Evolutionary conservation across 1,140 invertebrate genomes (phyloP), one percentile per base, ranked within the genome.

Genomic region (Conus ventricosus): DNA sequence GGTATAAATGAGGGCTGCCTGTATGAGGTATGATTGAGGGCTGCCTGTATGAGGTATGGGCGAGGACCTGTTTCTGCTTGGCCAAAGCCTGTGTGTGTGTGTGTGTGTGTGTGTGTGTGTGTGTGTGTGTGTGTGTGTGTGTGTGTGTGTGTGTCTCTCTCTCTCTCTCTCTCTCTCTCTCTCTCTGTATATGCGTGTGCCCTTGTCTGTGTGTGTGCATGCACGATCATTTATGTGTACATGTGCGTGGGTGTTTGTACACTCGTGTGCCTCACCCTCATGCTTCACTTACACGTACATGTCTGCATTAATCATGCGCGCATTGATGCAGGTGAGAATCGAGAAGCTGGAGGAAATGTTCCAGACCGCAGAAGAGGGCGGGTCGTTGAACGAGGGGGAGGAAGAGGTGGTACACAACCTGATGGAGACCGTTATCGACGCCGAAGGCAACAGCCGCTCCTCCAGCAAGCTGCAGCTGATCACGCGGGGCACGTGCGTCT

Each of bases 301-400:
- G 67, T 20, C 7, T 20, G 67, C 67, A 25, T 20, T 20, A 63
- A 11, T 11, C 60, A 63, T 39, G 39, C 39, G 39, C 67, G 67
- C 67, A 75, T 20, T 84, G 15, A 55, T 17, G 15, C 53, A 87
- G 71, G 91, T 91, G 11, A 75, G 88, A 23, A 51, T 90, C 5
- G 86, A 89, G 23, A 63, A 91, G 87, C 84, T 90, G 17, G 54
- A 85, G 39, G 82, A 87, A 15, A 89, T 89, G 15, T 91, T 91
- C 84, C 51, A 81, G 84, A 25, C 57, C 13, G 84, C 53, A 60
- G 88, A 88, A 20, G 82, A 88, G 7, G 90, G 88, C 7, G 90
- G 90, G 10, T 83, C 71, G 3, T 87, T 91, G 15, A 71, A 83
- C 67, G 88, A 87, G 23, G 88, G 86, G 17, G 90, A 91, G n/a